Evolutionary conservation across 2,888 invertebrate species (phyloP).

Genomic region (Pterostichus madidus): DNA sequence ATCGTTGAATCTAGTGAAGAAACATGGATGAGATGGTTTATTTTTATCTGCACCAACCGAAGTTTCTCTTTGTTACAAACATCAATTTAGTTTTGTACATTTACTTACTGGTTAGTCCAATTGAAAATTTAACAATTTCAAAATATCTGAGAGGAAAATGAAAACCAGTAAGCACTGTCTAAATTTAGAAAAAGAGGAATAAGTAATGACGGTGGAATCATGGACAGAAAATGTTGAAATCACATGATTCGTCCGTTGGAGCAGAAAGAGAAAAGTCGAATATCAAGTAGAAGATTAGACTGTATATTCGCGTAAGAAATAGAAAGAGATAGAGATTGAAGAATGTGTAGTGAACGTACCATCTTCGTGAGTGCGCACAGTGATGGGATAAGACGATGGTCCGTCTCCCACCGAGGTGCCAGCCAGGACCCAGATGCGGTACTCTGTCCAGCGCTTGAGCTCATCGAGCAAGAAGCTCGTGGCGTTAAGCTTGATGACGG

Average conservation of each 20-base stretch:
- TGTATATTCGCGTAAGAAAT: slow-evolving; percentile 34
- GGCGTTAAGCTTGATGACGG: slow-evolving; percentile 88
- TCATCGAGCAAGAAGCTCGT: slow-evolving; percentile 92
- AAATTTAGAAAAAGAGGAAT: neutral
- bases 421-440: slow-evolving; percentile 97
- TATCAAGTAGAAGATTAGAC: neutral
- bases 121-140: slow-evolving; percentile 1
- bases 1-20: slow-evolving; percentile 55
- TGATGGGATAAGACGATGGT: slow-evolving; percentile 93
- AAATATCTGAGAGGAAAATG: neutral
- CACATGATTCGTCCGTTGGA: neutral
- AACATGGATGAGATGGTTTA: slow-evolving; percentile 60
- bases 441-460: slow-evolving; percentile 96
- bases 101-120: slow-evolving; percentile 15
- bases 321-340: slow-evolving; percentile 66
- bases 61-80: slow-evolving; percentile 14
- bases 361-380: slow-evolving; percentile 97
- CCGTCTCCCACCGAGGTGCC: slow-evolving; percentile 98
- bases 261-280: neutral
- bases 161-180: neutral
- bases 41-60: slow-evolving; percentile 52
- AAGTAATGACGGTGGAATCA: neutral
- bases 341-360: slow-evolving; percentile 86
- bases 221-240: neutral
- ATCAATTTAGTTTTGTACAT: slow-evolving; percentile 2